Evolutionary conservation across 2,797 vertebrate genomes (phyloP).

Genomic region (Petrocephalus sullivani): DNA sequence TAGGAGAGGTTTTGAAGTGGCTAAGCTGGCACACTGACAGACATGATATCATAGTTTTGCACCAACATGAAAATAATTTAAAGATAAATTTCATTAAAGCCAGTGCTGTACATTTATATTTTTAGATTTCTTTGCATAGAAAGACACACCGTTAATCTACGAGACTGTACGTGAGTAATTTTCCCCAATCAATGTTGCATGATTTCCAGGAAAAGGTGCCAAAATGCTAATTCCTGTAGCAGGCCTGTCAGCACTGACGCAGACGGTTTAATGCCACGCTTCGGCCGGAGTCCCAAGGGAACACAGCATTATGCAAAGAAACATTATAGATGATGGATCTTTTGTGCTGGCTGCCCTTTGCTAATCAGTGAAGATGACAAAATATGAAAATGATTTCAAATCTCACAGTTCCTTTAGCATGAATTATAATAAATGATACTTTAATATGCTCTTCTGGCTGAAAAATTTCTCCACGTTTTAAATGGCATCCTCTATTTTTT

Average conservation of each 20-base stretch:
- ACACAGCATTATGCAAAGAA: not conserved
- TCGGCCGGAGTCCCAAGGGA: not conserved
- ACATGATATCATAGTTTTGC: not conserved
- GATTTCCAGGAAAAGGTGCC: not conserved
- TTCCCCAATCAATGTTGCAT: not conserved
- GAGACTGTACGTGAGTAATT: not conserved
- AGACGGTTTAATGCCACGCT: not conserved
- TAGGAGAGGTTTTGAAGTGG: not conserved
- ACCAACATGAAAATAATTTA: not conserved
- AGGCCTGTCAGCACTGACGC: not conserved
- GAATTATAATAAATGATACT: not conserved
- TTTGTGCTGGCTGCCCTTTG: not conserved
- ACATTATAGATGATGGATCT: not conserved
- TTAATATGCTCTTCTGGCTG: not conserved
- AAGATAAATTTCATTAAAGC: not conserved
- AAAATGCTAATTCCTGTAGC: not conserved
- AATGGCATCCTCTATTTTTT: not conserved
- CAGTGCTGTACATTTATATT: not conserved
- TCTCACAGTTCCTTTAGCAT: not conserved
- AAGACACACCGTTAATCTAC: not conserved
- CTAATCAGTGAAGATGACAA: not conserved
- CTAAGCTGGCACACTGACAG: not conserved
- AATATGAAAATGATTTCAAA: not conserved
- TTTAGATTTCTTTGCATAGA: not conserved
- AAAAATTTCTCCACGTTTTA: not conserved